Evolutionary conservation across 2,113 vertebrate genomes (phyloP).

Genomic region (Pyxicephalus adspersus): DNA sequence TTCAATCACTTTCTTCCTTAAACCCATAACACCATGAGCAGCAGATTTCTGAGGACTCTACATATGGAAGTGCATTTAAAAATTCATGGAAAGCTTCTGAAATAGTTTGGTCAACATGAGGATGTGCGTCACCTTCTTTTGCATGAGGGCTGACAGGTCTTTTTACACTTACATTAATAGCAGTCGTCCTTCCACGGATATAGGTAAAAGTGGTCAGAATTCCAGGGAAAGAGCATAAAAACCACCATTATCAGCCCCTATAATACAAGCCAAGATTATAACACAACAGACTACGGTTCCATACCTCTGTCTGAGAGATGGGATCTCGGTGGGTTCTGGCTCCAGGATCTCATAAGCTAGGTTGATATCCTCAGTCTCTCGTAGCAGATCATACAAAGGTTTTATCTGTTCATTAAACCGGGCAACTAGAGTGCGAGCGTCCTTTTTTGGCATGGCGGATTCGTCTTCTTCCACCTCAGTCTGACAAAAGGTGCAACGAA

Average conservation of each 20-base stretch:
- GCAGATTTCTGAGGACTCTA: too few species aligned
- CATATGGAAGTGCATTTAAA: too few species aligned
- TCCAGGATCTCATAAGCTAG: slow-evolving; percentile 92
- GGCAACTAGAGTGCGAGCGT: slow-evolving; percentile 92
- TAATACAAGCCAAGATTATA: too few species aligned
- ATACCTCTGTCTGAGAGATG: slow-evolving; percentile 93
- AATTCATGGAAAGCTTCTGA: too few species aligned
- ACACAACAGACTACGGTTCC: too few species aligned
- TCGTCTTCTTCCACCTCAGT: slow-evolving; percentile 97
- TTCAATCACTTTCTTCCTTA: too few species aligned
- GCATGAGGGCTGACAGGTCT: too few species aligned
- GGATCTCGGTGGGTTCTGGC: slow-evolving; percentile 94
- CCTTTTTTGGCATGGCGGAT: slow-evolving; percentile 91
- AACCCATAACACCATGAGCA: too few species aligned
- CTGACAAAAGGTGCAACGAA: slow-evolving; percentile 95
- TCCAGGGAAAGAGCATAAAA: neutral
- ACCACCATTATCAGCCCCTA: neutral
- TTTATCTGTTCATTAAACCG: slow-evolving; percentile 98
- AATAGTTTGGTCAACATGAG: too few species aligned
- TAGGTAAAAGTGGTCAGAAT: neutral
- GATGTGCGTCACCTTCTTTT: too few species aligned
- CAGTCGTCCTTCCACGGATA: neutral
- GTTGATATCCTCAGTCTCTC: slow-evolving; percentile 94
- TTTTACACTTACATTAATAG: too few species aligned
- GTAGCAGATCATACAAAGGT: slow-evolving; percentile 91